Conservation (phyloP, 1,140 invertebrate species). For the Tetraneura akinire region DNA sequence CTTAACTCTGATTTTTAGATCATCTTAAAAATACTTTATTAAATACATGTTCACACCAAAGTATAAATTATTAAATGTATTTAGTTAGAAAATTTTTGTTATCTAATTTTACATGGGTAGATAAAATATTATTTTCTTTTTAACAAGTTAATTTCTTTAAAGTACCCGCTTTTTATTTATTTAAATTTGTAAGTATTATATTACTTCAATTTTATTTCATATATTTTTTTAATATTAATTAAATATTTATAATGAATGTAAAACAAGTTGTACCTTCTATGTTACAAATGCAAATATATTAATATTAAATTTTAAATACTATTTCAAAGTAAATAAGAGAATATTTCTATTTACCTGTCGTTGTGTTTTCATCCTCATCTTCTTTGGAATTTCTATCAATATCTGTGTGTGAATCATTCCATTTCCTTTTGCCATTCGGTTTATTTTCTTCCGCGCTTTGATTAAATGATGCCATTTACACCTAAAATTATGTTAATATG, state of each 20-base stretch:
- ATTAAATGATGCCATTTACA: constrained; percentile 48
- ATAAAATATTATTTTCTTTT: too few species aligned
- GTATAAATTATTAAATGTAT: neutral
- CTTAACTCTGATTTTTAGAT: too few species aligned
- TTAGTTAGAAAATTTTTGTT: too few species aligned
- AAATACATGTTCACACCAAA: neutral
- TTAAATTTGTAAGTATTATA: neutral
- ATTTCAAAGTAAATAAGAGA: neutral
- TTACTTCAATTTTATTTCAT: too few species aligned
- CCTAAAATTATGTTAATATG: constrained; percentile 12
- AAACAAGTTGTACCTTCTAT: too few species aligned
- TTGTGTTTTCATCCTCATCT: constrained; percentile 5
- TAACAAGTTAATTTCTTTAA: too few species aligned
- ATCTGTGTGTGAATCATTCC: constrained; percentile 35
- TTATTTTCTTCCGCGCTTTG: constrained; percentile 24
- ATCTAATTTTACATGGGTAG: too few species aligned
- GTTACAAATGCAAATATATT: neutral
- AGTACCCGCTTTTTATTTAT: neutral
- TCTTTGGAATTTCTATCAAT: constrained; percentile 11
- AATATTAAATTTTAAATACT: constrained; percentile 1
- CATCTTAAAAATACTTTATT: too few species aligned
- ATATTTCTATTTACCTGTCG: constrained; percentile 16
- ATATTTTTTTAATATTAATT: too few species aligned
- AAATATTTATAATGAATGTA: too few species aligned
- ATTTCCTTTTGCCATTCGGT: constrained; percentile 46